Conservation (phyloP, 1,140 invertebrate genomes). For the Pseudobourletiella spinata region DNA sequence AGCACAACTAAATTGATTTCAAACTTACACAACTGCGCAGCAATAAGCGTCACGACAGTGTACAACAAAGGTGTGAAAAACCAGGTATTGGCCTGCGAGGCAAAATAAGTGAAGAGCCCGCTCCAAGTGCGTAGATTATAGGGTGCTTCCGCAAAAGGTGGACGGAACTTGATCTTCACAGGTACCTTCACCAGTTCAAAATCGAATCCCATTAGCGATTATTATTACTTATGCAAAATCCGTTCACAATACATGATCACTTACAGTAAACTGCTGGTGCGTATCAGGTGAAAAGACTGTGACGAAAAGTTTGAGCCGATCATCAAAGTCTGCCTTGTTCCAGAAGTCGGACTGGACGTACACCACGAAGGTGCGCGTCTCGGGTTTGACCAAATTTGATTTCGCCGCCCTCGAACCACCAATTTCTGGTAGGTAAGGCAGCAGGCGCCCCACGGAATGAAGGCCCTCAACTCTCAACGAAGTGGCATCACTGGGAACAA, state of each 20-base stretch:
- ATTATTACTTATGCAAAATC: neutral
- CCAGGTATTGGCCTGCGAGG: neutral
- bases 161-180: neutral
- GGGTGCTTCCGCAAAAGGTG: neutral
- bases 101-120: neutral
- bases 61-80: neutral
- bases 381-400: neutral
- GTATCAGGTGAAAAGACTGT: neutral
- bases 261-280: neutral
- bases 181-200: neutral
- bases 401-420: neutral
- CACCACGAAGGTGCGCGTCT: neutral
- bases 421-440: neutral
- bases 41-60: neutral
- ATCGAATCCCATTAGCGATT: neutral
- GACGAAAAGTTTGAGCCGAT: neutral
- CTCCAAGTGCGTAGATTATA: neutral
- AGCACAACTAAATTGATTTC: neutral
- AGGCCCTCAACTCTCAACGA: neutral
- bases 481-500: neutral
- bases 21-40: neutral
- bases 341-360: neutral
- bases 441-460: neutral
- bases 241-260: neutral
- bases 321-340: neutral